Evolutionary conservation across 1,140 invertebrate species (phyloP).

Genomic region (Drosophila tropicalis): DNA sequence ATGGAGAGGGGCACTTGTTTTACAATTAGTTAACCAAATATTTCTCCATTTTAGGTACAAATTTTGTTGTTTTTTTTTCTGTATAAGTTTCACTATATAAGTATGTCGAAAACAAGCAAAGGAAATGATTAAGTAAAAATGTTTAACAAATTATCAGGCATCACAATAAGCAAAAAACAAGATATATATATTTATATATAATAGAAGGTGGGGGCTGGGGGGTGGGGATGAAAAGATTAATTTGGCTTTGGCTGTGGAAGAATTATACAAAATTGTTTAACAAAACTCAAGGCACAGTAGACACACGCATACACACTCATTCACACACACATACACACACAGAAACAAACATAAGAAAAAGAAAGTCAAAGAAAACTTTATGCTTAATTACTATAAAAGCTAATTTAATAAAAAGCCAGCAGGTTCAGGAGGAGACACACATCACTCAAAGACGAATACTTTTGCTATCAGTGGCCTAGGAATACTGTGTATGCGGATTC

Average conservation of each 20-base stretch:
- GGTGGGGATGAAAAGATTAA: not conserved
- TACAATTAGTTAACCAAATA: not conserved
- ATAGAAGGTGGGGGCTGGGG: not conserved
- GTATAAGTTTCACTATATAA: not conserved
- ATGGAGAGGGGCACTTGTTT: not conserved
- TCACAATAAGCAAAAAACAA: not conserved
- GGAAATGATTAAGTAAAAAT: not conserved
- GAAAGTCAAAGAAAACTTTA: not conserved
- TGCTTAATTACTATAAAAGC: slow-evolving; percentile 13
- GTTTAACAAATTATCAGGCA: not conserved
- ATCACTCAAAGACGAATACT: slow-evolving; percentile 7
- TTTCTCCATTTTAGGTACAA: slow-evolving; percentile 2
- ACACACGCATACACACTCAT: not conserved
- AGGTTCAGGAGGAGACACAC: not conserved
- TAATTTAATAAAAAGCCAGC: not conserved
- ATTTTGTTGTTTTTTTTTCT: not conserved
- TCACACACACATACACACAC: not conserved
- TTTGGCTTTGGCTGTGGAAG: slow-evolving; percentile 4
- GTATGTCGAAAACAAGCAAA: not conserved
- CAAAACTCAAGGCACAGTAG: slow-evolving; percentile 14
- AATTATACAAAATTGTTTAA: slow-evolving; percentile 6
- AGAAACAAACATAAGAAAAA: not conserved
- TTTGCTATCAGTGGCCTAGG: slow-evolving; percentile 74
- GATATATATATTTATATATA: not conserved
- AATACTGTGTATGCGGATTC: slow-evolving; percentile 89